Evolutionary conservation across 2,113 vertebrate species (phyloP).

Genomic region (Cariama cristata): DNA sequence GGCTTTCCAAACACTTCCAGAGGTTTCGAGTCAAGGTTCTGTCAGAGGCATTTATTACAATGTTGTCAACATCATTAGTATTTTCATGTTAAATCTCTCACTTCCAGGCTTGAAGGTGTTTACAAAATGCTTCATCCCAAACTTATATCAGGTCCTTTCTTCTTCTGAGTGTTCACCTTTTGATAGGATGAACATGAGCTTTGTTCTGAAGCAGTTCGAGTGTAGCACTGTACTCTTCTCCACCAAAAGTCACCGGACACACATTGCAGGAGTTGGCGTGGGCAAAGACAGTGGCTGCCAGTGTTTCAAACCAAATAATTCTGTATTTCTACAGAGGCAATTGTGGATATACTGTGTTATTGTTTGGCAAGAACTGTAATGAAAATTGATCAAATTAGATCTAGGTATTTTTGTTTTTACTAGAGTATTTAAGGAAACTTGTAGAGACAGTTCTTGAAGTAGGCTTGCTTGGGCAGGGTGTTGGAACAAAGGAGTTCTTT

Average conservation of each 20-base stretch:
- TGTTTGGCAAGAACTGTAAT: background rate
- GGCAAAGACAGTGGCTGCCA: background rate
- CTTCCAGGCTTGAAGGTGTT: constrained; percentile 4
- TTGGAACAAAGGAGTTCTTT: background rate
- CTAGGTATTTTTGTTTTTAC: constrained; percentile 49
- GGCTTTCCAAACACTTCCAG: background rate
- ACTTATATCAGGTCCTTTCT: background rate
- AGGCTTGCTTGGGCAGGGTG: background rate
- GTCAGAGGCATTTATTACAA: background rate
- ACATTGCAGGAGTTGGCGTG: background rate
- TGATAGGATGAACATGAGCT: background rate
- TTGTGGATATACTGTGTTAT: background rate
- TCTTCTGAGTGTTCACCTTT: background rate
- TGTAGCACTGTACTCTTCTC: background rate
- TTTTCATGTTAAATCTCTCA: background rate
- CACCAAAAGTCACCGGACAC: background rate
- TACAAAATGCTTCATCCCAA: background rate
- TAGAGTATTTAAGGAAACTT: constrained; percentile 21
- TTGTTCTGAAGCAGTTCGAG: background rate
- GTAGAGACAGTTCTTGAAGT: constrained; percentile 18
- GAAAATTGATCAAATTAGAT: background rate
- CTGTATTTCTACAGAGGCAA: background rate
- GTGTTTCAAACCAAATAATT: background rate
- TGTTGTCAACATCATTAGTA: background rate
- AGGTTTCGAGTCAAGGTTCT: background rate